Conservation (phyloP, 2,797 vertebrate genomes). For the Taenioides sp. region DNA sequence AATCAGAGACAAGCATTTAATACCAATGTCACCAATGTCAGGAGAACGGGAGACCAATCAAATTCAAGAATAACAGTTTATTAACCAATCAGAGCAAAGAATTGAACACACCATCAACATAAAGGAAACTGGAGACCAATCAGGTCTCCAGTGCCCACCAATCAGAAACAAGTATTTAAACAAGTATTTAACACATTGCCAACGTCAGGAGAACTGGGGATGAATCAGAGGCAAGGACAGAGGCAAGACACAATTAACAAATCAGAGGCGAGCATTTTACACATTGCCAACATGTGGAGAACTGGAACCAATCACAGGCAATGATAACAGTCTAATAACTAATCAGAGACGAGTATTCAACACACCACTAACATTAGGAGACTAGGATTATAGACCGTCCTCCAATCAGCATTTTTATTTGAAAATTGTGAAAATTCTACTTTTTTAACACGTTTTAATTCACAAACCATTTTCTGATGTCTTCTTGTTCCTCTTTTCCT, state of each 20-base stretch:
- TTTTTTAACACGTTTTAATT: not conserved
- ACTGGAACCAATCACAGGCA: not conserved
- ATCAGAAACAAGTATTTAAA: no score
- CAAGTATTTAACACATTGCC: no score
- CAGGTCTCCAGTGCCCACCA: no score
- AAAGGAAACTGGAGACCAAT: no score
- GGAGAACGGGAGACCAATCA: slow-evolving; percentile 29
- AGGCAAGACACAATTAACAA: no score
- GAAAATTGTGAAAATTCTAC: no score
- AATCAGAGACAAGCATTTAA: no score
- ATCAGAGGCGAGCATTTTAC: not conserved
- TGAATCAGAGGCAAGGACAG: not conserved
- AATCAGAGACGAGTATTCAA: not conserved
- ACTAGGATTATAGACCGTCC: not conserved
- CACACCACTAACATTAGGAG: no score
- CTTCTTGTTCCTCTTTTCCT: slow-evolving; percentile 21
- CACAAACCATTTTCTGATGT: slow-evolving; percentile 37
- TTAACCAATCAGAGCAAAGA: no score
- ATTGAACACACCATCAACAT: no score
- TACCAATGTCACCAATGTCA: slow-evolving; percentile 8
- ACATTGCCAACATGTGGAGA: not conserved
- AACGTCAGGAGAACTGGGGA: slow-evolving; percentile 38
- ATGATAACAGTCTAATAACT: no score
- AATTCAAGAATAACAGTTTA: no score
- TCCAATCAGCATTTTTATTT: not conserved